Evolutionary conservation across 2,888 invertebrate species (phyloP).

Genomic region (Agrochola litura): DNA sequence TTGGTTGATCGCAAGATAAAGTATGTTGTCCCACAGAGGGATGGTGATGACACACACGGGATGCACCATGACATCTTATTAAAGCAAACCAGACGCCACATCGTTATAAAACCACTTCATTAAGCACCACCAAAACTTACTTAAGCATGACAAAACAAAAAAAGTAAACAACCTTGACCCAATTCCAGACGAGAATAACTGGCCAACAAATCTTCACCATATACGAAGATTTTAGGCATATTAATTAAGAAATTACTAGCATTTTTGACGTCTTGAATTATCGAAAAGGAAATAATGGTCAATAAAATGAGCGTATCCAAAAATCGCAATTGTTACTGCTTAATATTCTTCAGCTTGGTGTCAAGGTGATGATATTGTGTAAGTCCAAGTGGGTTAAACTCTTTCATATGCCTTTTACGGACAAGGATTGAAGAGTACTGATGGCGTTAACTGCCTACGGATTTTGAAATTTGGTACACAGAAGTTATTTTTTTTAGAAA

Average conservation of each 20-base stretch:
- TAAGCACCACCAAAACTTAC: conserved; percentile 22
- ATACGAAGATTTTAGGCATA: conserved; percentile 19
- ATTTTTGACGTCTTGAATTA: conserved; percentile 7
- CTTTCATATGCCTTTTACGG: conserved; percentile 57
- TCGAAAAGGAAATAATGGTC: conserved; percentile 33
- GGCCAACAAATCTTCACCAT: conserved; percentile 2
- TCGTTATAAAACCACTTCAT: conserved; percentile 25
- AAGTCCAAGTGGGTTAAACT: conserved; percentile 56
- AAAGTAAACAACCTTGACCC: conserved; percentile 41
- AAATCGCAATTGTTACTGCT: conserved; percentile 45
- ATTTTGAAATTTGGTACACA: conserved; percentile 31
- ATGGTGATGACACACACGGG: not conserved
- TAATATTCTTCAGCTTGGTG: conserved; percentile 51
- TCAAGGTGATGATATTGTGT: conserved; percentile 62
- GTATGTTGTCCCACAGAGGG: not conserved
- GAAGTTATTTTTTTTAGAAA: conserved; percentile 10
- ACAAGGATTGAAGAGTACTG: conserved; percentile 43
- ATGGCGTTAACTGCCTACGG: conserved; percentile 33
- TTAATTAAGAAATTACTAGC: conserved; percentile 18
- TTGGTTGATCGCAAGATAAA: not conserved
- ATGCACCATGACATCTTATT: conserved; percentile 14
- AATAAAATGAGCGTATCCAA: conserved; percentile 36
- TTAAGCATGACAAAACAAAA: conserved; percentile 32
- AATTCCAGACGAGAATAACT: conserved; percentile 27
- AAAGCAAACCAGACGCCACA: conserved; percentile 17